Evolutionary conservation across 2,113 vertebrate genomes (phyloP), one percentile per base, ranked within the genome.

Genomic region (Uropsilus gracilis): DNA sequence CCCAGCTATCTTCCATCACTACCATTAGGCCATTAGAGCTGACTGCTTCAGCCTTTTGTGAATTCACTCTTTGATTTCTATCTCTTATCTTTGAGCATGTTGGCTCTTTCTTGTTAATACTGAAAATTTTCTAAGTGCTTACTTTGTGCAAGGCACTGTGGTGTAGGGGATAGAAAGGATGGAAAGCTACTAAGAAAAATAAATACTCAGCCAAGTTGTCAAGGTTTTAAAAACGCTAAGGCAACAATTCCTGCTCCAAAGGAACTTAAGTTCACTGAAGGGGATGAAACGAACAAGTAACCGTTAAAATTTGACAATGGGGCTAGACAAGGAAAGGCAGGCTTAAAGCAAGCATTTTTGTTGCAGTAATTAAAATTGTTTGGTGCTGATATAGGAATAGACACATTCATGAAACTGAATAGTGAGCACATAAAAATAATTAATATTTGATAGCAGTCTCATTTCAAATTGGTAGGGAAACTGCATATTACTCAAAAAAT

Each of bases 281-380:
- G 85, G 55, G 20, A 80, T 92, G 95, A 95, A 94, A 90, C 84
- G 90, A 96, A 80, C 66, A 96, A 94, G 95, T 90, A 92, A 78
- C 69, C 48, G 72, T 77, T 94, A 90, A 95, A 97, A 90, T 68
- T 90, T 97, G 95, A 92, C 95, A 91, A 71, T 86, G 32, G 69
- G 73, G 68, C 22, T 57, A 87, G 69, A 75, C 57, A 83, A 83
- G 57, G 71, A 86, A 91, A 93, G 48, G 32, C 59, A 77, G 59
- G 16, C 64, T 91, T 80, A 84, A 87, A 93, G 71, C 66, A 90
- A 90, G 28, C 32, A 57, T 82, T 85, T 86, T 90, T 81, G 24
- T 44, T 81, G 30, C 9, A 90, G 55, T 59, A 94, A 76, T 86
- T 84, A 80, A 59, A 89, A 90, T 42, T 77, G 14, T 55, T 91